A percentile compares a stretch with the other conserved stretches of the same genome.
These are phyloP conservation scores for Poeciliopsis turrubarensis DNA, from an alignment of 2,113 vertebrate genomes.

Conservation along the genomic window DNA sequence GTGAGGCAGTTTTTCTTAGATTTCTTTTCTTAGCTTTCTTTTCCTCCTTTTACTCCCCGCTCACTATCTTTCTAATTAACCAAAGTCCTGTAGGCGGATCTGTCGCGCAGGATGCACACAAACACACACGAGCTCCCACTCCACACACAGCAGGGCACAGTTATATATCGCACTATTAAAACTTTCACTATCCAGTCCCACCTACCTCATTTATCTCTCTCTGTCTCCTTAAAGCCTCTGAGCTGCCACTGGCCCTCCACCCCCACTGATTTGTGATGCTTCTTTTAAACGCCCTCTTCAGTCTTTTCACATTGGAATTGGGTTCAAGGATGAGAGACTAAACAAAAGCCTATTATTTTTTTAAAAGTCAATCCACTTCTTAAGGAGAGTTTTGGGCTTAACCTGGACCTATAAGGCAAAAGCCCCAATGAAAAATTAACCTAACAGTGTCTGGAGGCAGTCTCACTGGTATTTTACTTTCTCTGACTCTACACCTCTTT, in stretches of 20 bases:
- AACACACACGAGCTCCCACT: conserved; percentile 7
- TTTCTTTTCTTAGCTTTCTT: background rate
- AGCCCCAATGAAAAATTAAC: conserved; percentile 9
- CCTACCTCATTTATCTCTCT: conserved; percentile 47
- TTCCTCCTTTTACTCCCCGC: conserved; percentile 11
- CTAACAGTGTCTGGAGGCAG: background rate
- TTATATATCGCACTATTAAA: conserved; percentile 50
- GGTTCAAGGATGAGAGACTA: background rate
- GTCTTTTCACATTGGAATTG: conserved; percentile 36
- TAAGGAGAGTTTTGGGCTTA: conserved; percentile 14
- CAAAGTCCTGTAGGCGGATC: conserved; percentile 26
- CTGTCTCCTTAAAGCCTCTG: conserved; percentile 22
- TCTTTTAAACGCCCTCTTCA: conserved; percentile 37
- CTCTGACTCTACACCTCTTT: background rate
- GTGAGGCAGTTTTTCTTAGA: conserved; percentile 7
- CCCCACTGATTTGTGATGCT: conserved; percentile 33
- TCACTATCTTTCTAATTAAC: conserved; percentile 53
- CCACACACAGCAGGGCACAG: conserved; percentile 13
- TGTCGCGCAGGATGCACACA: conserved; percentile 18
- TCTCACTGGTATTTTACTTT: background rate
- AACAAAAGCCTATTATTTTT: background rate
- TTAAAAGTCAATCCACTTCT: background rate
- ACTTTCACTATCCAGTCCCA: conserved; percentile 40
- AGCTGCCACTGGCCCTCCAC: background rate
- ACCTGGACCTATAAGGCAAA: background rate